Evolutionary conservation across 23 tunicate genomes (phyloP).

Genomic region (Diplosoma virens): DNA sequence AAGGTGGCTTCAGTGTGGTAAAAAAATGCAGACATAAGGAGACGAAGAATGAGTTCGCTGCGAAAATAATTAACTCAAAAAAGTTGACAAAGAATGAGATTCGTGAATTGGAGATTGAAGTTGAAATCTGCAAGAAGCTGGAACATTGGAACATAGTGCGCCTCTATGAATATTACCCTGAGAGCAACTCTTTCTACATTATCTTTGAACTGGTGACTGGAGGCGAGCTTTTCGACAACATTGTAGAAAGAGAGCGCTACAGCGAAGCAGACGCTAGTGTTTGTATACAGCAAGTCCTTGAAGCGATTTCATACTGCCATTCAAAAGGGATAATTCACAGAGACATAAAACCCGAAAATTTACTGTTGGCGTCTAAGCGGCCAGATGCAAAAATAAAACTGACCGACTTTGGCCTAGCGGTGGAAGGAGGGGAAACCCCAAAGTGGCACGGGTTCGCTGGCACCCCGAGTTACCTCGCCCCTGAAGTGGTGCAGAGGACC

Average conservation of each 20-base stretch:
- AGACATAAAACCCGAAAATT: slow-evolving; percentile 32
- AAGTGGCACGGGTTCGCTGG: slow-evolving; percentile 25
- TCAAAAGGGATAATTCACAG: slow-evolving; percentile 46
- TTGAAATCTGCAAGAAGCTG: slow-evolving; percentile 20
- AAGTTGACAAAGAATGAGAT: slow-evolving; percentile 12
- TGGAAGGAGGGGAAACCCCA: slow-evolving; percentile 1
- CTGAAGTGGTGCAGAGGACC: not conserved
- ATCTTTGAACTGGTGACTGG: slow-evolving; percentile 59
- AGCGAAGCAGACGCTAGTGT: slow-evolving; percentile 43
- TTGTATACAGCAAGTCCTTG: slow-evolving; percentile 50
- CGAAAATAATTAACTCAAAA: slow-evolving; percentile 25
- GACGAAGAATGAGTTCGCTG: slow-evolving; percentile 29
- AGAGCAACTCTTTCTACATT: not conserved
- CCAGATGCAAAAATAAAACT: slow-evolving; percentile 3
- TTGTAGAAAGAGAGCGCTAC: slow-evolving; percentile 36
- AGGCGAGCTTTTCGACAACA: slow-evolving; percentile 52
- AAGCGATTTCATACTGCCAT: slow-evolving; percentile 56
- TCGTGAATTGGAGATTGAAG: slow-evolving; percentile 21
- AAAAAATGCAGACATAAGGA: slow-evolving; percentile 22
- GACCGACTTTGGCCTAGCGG: slow-evolving; percentile 19
- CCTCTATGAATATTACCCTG: slow-evolving; percentile 11
- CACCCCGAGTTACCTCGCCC: slow-evolving; percentile 14
- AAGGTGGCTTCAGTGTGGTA: slow-evolving; percentile 45
- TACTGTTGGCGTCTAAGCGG: not conserved
- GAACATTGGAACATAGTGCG: slow-evolving; percentile 42